Percentiles rank a stretch among this genome's conserved stretches.
phyloP scores from a whole-genome alignment of 37 sponge, comb jelly and placozoan genomes.

The Eunapius fragilis region DNA sequence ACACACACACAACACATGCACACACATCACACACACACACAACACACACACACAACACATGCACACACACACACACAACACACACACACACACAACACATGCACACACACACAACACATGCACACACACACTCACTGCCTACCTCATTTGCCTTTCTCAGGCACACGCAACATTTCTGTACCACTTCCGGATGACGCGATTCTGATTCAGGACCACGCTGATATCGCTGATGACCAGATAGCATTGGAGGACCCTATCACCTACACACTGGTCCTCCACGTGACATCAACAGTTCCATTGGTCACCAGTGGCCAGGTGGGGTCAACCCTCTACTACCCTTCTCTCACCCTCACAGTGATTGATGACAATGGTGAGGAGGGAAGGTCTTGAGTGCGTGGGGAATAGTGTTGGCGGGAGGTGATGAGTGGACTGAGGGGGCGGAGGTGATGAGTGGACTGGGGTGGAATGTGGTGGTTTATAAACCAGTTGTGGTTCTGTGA shows the following conservation, averaged over 20 bases:
- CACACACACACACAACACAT: too few species aligned
- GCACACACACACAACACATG: too few species aligned
- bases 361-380: not conserved
- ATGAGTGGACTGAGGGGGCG: too few species aligned
- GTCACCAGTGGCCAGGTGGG: not conserved
- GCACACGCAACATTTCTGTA: not conserved
- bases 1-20: too few species aligned
- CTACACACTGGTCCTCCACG: not conserved
- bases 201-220: not conserved
- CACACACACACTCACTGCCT: not conserved
- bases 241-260: not conserved
- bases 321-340: not conserved
- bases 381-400: too few species aligned
- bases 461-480: too few species aligned
- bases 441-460: too few species aligned
- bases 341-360: not conserved
- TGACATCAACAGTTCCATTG: not conserved
- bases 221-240: not conserved
- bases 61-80: too few species aligned
- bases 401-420: too few species aligned
- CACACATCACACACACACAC: too few species aligned
- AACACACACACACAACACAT: too few species aligned
- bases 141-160: not conserved
- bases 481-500: too few species aligned
- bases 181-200: not conserved